phyloP scores from a whole-genome alignment of 2,888 invertebrate genomes.

The Chalcis sispes region DNA sequence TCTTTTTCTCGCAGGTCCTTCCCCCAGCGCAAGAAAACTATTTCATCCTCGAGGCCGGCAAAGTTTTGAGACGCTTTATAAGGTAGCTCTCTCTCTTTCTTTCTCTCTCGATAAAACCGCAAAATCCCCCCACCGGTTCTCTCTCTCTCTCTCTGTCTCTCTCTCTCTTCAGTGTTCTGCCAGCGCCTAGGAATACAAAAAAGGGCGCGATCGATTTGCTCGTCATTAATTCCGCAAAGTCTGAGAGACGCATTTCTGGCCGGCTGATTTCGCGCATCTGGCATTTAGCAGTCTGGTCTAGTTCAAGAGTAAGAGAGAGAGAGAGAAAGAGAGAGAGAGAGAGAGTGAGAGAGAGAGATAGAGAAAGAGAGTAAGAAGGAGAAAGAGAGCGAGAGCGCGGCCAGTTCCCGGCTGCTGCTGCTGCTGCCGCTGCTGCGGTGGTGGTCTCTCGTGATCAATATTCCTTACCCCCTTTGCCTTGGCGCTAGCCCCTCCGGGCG shows the following conservation, averaged over 20 bases:
- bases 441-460: slow-evolving; percentile 73
- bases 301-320: slow-evolving; percentile 37
- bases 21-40: slow-evolving; percentile 50
- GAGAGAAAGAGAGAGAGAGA: slow-evolving; percentile 28
- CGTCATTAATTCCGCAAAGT: slow-evolving; percentile 68
- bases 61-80: slow-evolving; percentile 54
- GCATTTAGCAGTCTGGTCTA: slow-evolving; percentile 71
- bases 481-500: slow-evolving; percentile 70
- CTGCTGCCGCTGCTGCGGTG: slow-evolving; percentile 19
- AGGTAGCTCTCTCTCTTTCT: no score
- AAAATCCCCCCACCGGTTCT: slow-evolving; percentile 38
- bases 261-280: slow-evolving; percentile 73
- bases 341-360: slow-evolving; percentile 1
- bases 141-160: no score
- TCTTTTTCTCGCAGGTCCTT: slow-evolving; percentile 21
- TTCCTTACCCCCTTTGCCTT: slow-evolving; percentile 76
- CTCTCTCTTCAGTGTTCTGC: slow-evolving; percentile 22
- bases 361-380: slow-evolving; percentile 28
- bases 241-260: slow-evolving; percentile 63
- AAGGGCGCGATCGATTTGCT: slow-evolving; percentile 47
- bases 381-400: slow-evolving; percentile 58
- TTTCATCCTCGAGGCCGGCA: slow-evolving; percentile 47
- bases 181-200: slow-evolving; percentile 53
- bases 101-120: slow-evolving; percentile 52
- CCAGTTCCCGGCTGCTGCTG: slow-evolving; percentile 62